Conservation (phyloP, 2,797 vertebrate species). For the Sebastes nivosus region DNA sequence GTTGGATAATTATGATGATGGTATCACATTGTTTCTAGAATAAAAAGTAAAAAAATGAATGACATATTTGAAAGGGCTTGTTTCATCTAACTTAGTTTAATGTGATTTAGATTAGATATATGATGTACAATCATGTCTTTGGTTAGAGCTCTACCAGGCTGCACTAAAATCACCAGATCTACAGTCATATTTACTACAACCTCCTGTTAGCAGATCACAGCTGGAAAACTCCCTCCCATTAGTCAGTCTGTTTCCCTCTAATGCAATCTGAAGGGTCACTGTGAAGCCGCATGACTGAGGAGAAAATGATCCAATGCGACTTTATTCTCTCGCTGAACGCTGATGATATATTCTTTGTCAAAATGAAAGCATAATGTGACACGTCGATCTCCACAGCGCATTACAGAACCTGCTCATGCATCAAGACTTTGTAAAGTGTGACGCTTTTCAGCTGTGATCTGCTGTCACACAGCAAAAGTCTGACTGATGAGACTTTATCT, state of each 20-base stretch:
- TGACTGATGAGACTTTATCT: slow-evolving; percentile 74
- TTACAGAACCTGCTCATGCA: slow-evolving; percentile 39
- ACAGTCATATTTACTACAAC: not conserved
- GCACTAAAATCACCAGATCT: not conserved
- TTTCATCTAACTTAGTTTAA: not conserved
- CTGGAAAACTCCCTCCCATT: not conserved
- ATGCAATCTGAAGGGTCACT: slow-evolving; percentile 30
- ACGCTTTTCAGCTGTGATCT: slow-evolving; percentile 65
- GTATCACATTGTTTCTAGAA: not conserved
- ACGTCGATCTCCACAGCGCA: slow-evolving; percentile 31
- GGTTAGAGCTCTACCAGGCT: not conserved
- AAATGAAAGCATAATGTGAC: slow-evolving; percentile 40
- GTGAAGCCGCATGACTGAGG: slow-evolving; percentile 16
- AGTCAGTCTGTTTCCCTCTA: slow-evolving; percentile 12
- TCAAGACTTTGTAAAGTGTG: slow-evolving; percentile 50
- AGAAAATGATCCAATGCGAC: slow-evolving; percentile 11
- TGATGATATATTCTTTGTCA: slow-evolving; percentile 19
- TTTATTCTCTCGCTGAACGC: slow-evolving; percentile 21
- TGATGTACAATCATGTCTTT: not conserved
- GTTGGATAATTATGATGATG: not conserved
- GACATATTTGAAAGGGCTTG: not conserved
- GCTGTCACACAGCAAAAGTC: slow-evolving; percentile 55
- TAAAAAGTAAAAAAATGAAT: not conserved
- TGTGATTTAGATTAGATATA: not conserved
- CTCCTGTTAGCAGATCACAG: not conserved